Evolutionary conservation across 2,888 invertebrate genomes (phyloP).

Genomic region (Synergus gifuensis): DNA sequence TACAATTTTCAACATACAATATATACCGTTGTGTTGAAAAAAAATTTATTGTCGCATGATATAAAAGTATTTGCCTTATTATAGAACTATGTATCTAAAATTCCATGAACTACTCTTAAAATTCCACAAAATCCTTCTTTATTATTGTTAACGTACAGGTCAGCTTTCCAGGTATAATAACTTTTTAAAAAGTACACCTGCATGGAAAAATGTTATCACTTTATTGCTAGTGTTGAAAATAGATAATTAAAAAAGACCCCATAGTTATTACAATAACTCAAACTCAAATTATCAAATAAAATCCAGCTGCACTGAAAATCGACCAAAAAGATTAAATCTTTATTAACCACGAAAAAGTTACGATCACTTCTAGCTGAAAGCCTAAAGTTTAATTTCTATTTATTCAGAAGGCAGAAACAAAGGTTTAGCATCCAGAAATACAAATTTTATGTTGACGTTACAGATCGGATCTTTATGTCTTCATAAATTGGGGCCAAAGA

Average conservation of each 20-base stretch:
- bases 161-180: too few species aligned
- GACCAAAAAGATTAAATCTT: neutral
- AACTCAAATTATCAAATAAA: too few species aligned
- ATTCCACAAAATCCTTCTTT: too few species aligned
- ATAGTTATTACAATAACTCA: neutral
- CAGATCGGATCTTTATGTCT: constrained; percentile 18
- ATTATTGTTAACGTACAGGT: too few species aligned
- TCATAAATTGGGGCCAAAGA: constrained; percentile 1
- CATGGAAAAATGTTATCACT: neutral
- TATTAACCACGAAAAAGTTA: neutral
- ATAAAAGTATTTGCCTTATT: neutral
- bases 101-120: too few species aligned
- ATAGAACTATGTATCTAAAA: too few species aligned
- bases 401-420: neutral
- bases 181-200: neutral
- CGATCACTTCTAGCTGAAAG: neutral
- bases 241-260: neutral
- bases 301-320: neutral
- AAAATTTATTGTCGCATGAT: neutral
- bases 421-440: neutral
- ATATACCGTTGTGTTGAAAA: neutral
- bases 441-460: neutral
- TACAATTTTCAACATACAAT: neutral
- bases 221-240: neutral
- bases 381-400: neutral